Evolutionary conservation across 1,140 invertebrate species (phyloP).

Genomic region (Anagrus nilaparvatae): DNA sequence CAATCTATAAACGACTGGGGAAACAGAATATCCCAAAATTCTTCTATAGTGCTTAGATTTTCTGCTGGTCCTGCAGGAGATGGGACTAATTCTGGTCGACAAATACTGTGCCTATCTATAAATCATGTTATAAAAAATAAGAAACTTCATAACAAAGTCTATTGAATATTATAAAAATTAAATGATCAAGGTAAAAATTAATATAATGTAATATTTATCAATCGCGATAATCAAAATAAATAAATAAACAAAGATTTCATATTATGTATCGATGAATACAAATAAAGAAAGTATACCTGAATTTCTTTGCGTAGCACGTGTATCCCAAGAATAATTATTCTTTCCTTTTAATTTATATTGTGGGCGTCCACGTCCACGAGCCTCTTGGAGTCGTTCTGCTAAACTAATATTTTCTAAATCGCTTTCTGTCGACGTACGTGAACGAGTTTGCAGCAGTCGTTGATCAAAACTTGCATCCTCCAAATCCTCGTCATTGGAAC

Average conservation of each 20-base stretch:
- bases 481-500: no score
- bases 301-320: not conserved
- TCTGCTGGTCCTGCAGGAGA: not conserved
- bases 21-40: slow-evolving; percentile 14
- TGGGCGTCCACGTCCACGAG: not conserved
- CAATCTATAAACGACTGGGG: slow-evolving; percentile 9
- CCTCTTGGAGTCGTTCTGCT: not conserved
- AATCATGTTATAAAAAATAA: not conserved
- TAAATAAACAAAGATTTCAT: no score
- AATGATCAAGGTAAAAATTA: no score
- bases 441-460: no score
- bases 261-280: no score
- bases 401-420: not conserved
- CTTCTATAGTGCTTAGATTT: not conserved
- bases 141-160: no score
- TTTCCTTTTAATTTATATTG: not conserved
- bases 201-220: no score
- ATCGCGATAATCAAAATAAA: no score
- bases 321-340: not conserved
- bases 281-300: not conserved
- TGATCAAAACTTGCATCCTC: no score
- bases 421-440: no score
- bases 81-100: not conserved
- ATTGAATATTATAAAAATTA: no score
- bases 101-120: not conserved